These are phyloP conservation scores for Xiphorhynchus elegans DNA, from an alignment of 2,113 vertebrate genomes.

Conservation along the genomic window DNA sequence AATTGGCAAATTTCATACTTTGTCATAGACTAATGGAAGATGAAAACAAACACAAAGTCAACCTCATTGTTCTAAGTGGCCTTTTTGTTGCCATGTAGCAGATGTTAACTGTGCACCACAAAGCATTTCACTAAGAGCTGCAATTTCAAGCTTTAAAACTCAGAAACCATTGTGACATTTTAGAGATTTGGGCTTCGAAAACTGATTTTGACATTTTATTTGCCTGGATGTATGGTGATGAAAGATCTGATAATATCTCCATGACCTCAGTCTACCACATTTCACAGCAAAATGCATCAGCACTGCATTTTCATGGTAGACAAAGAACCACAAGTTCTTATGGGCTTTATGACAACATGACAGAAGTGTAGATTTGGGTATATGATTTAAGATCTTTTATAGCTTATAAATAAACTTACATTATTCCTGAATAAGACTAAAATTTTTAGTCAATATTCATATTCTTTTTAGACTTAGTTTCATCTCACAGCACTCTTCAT, in stretches of 20 bases:
- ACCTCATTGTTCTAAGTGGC: conserved; percentile 61
- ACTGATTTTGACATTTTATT: conserved; percentile 50
- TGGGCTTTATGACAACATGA: conserved; percentile 49
- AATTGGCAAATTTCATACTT: conserved; percentile 71
- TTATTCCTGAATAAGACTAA: conserved; percentile 57
- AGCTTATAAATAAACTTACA: background rate
- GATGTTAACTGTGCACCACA: conserved; percentile 46
- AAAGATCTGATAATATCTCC: conserved; percentile 47
- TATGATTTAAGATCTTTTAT: conserved; percentile 49
- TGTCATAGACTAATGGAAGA: conserved; percentile 71
- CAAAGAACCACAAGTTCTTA: conserved; percentile 42
- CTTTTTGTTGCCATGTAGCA: conserved; percentile 63
- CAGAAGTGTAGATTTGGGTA: conserved; percentile 48
- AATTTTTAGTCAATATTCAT: conserved; percentile 25
- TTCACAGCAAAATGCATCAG: conserved; percentile 66
- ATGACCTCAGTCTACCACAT: conserved; percentile 37
- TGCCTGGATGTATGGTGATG: conserved; percentile 29
- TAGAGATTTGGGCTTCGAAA: conserved; percentile 40
- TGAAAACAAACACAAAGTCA: conserved; percentile 74
- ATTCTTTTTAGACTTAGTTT: conserved; percentile 38
- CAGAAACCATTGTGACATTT: conserved; percentile 31
- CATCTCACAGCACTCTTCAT: conserved; percentile 29
- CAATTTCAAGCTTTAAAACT: conserved; percentile 71
- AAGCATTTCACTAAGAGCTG: conserved; percentile 29
- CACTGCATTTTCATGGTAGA: conserved; percentile 59